Evolutionary conservation across 2,113 vertebrate genomes (phyloP).

Genomic region (Embiotoca jacksoni): DNA sequence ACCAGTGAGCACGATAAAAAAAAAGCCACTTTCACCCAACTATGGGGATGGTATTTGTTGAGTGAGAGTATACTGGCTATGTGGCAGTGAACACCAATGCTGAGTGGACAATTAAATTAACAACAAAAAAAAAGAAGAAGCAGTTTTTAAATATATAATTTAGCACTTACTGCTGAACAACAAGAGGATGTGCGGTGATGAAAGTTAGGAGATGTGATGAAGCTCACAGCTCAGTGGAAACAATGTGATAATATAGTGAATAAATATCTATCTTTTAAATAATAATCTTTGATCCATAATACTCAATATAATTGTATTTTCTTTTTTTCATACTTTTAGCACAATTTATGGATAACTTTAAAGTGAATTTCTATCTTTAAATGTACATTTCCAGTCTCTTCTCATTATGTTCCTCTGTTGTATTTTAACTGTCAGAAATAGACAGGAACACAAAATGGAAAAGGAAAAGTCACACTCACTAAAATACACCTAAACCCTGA

Average conservation of each 20-base stretch:
- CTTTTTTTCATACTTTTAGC: conserved; percentile 3
- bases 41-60: conserved; percentile 12
- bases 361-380: conserved; percentile 17
- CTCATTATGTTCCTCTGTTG: not conserved
- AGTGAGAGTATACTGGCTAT: conserved; percentile 11
- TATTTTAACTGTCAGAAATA: not conserved
- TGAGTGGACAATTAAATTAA: conserved; percentile 18
- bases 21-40: conserved; percentile 21
- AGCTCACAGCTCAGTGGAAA: conserved; percentile 51
- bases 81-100: conserved; percentile 43
- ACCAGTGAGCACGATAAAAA: conserved; percentile 23
- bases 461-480: not conserved
- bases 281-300: not conserved
- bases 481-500: conserved; percentile 31
- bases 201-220: conserved; percentile 25
- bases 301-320: conserved; percentile 19
- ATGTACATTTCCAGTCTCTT: conserved; percentile 22
- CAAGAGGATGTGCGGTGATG: conserved; percentile 25
- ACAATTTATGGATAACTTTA: conserved; percentile 1
- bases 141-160: conserved; percentile 8
- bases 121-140: not conserved
- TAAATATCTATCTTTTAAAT: conserved; percentile 39
- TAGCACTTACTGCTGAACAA: conserved; percentile 8
- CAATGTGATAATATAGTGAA: conserved; percentile 37
- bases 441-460: not conserved